These are phyloP conservation scores for Muricea muricata DNA, from an alignment of 92 coral and sea anemone genomes.

Conservation along the genomic window DNA sequence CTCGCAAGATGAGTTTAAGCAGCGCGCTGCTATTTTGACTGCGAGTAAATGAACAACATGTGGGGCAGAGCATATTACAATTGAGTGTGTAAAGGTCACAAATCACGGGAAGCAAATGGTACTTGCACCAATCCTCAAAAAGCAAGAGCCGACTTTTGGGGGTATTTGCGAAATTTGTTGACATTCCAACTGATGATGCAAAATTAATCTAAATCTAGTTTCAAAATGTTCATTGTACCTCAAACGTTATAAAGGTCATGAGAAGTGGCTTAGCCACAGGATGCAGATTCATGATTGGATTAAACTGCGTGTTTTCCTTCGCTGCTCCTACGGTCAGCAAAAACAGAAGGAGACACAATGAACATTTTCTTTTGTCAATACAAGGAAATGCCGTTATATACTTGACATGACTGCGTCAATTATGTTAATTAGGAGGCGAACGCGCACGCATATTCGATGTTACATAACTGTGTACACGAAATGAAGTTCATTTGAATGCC, in stretches of 20 bases:
- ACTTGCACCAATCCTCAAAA: too few species aligned
- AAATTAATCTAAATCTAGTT: too few species aligned
- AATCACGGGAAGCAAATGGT: too few species aligned
- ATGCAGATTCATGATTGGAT: conserved; percentile 26
- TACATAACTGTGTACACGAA: background rate
- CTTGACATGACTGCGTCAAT: background rate
- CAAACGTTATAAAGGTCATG: conserved; percentile 2
- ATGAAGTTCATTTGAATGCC: background rate
- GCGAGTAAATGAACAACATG: conserved; percentile 9
- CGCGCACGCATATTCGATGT: background rate
- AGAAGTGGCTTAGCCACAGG: conserved; percentile 14
- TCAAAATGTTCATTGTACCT: too few species aligned
- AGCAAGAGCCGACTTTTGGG: too few species aligned
- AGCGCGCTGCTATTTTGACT: background rate
- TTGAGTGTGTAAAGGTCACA: background rate
- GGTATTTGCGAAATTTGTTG: too few species aligned
- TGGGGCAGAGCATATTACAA: background rate
- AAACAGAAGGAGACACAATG: background rate
- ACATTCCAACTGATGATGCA: too few species aligned
- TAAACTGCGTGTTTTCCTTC: conserved; percentile 27
- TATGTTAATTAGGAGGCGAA: background rate
- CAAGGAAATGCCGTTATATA: background rate
- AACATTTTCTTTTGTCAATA: background rate
- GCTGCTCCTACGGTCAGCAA: background rate
- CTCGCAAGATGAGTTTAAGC: background rate